Evolutionary conservation across 2,888 invertebrate species (phyloP), one percentile per base, ranked within the genome.

Genomic region (Gymnoscelis rufifasciata): DNA sequence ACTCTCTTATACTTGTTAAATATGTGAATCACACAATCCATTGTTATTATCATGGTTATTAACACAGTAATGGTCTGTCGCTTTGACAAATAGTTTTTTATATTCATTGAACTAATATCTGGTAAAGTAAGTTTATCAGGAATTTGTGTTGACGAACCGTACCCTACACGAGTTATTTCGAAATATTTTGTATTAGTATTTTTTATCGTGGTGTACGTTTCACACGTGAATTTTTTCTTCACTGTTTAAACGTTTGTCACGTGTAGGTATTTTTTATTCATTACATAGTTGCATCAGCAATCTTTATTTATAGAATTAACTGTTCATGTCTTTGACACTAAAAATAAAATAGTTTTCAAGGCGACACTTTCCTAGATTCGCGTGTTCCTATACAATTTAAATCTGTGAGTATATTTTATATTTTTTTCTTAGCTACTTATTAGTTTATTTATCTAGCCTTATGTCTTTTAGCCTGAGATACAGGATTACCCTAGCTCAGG

Each of bases 241-340:
- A 35, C 41, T 43, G 49, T 33, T 5, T 15, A 33, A 33, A 30
- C 8, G 13, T 30, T 41, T 42, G 30, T 43, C 46, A 44, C 41
- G 10, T 13, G 23, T 14, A n/a, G n/a, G n/a, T 38, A 54, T 42
- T 15, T 51, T 43, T 26, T 47, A 53, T 40, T 30, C 30, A 13
- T n/a, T n/a, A 13, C 10, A 33, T 15, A 19, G 41, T 58, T 54
- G 47, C 51, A 52, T 54, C 52, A 56, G 43, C 36, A 36, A 46
- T 23, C 33, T 39, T 26, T 53, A 52, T 48, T 54, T 46, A 42
- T 54, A 48, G 37, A 23, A 47, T 7, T 13, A 12, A 12, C 31
- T 14, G 24, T 19, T 10, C 28, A 4, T 28, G 14, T 10, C 11
- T 39, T 30, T 46, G 33, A 19, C 24, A 27, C 48, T 47, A 43